These are phyloP conservation scores for Agrochola lota DNA, from an alignment of 2,888 invertebrate genomes.

Conservation along the genomic window DNA sequence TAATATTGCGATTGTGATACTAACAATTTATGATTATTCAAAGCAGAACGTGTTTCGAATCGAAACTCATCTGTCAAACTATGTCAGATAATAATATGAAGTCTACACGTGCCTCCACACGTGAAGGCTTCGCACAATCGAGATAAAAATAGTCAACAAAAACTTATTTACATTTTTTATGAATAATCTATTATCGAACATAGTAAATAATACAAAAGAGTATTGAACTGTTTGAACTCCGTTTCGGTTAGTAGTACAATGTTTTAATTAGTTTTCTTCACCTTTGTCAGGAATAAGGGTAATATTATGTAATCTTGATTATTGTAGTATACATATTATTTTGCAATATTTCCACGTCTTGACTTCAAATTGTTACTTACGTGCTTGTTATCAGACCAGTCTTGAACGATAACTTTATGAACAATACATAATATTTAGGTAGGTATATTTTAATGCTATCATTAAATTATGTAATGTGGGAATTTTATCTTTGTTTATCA, in stretches of 20 bases:
- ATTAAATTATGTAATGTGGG: slow-evolving; percentile 6
- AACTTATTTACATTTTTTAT: slow-evolving; percentile 48
- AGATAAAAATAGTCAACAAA: slow-evolving; percentile 49
- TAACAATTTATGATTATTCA: not conserved
- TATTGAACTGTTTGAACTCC: slow-evolving; percentile 48
- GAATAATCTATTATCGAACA: slow-evolving; percentile 29
- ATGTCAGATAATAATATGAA: slow-evolving; percentile 18
- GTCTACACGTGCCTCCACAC: slow-evolving; percentile 39
- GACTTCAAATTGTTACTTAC: slow-evolving; percentile 15
- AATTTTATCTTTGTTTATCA: slow-evolving; percentile 28
- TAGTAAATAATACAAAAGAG: slow-evolving; percentile 11
- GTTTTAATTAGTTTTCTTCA: slow-evolving; percentile 15
- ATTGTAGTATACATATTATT: not conserved
- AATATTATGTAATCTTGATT: slow-evolving; percentile 17
- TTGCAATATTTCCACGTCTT: not conserved
- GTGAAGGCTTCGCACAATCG: slow-evolving; percentile 33
- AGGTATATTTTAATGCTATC: slow-evolving; percentile 7
- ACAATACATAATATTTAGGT: slow-evolving; percentile 34
- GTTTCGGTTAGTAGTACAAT: slow-evolving; percentile 45
- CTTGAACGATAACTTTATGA: slow-evolving; percentile 45
- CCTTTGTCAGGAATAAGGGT: not conserved
- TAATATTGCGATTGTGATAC: slow-evolving; percentile 4
- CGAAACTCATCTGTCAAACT: slow-evolving; percentile 24
- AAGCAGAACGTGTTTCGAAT: slow-evolving; percentile 1
- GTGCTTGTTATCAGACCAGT: slow-evolving; percentile 24